Conservation (phyloP, 2,113 vertebrate genomes). For the Clarias magur region DNA sequence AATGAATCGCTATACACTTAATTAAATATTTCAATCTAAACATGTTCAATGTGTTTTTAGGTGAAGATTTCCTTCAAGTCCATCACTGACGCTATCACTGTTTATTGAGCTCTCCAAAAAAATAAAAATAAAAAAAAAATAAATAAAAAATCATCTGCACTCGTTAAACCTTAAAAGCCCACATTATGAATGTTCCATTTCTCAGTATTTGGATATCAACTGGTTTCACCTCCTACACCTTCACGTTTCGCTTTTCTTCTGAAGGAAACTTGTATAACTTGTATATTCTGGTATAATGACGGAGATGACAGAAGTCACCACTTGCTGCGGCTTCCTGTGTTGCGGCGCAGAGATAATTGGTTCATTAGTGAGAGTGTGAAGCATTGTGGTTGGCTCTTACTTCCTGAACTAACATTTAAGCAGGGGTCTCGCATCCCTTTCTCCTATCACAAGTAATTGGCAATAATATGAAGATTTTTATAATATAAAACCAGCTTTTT, state of each 20-base stretch:
- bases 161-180: not conserved
- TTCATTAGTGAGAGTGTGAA: conserved; percentile 49
- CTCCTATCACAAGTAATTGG: conserved; percentile 43
- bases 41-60: not conserved
- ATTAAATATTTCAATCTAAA: not conserved
- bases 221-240: conserved; percentile 21
- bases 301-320: conserved; percentile 38
- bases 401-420: conserved; percentile 48
- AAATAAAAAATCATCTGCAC: not conserved
- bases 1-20: not conserved
- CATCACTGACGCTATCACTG: not conserved
- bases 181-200: not conserved
- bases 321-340: conserved; percentile 46
- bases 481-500: not conserved
- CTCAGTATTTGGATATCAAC: conserved; percentile 12
- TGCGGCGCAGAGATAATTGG: conserved; percentile 55
- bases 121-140: not conserved
- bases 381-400: conserved; percentile 50
- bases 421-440: conserved; percentile 40
- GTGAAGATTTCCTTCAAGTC: not conserved
- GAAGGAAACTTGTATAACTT: conserved; percentile 9
- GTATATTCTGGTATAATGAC: conserved; percentile 36
- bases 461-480: conserved; percentile 33
- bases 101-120: not conserved
- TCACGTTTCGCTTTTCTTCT: not conserved